Percentiles rank a stretch among this genome's conserved stretches.
Conservation (phyloP, 1,140 invertebrate species). For the Drosophila suzukii region DNA sequence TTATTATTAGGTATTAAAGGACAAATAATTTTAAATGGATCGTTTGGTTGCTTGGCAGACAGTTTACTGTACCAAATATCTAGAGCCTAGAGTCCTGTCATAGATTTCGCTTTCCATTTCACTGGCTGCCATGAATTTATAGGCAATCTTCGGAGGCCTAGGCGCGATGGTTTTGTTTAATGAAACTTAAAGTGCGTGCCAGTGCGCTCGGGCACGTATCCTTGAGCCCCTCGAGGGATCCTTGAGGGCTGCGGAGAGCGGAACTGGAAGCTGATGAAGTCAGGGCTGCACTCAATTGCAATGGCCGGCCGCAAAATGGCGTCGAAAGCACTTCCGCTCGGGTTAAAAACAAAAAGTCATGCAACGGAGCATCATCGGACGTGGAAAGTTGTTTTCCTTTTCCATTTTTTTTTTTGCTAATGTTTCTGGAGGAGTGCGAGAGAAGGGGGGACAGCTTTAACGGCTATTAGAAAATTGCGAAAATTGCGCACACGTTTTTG, state of each 20-base stretch:
- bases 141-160: conserved; percentile 60
- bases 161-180: conserved; percentile 52
- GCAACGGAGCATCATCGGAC: conserved; percentile 57
- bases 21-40: too few species aligned
- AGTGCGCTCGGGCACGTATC: conserved; percentile 57
- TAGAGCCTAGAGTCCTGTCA: conserved; percentile 7
- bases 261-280: conserved; percentile 32
- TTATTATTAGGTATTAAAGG: too few species aligned
- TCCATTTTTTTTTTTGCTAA: conserved; percentile 2
- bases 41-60: neutral
- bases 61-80: conserved; percentile 1
- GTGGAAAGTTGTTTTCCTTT: conserved; percentile 63
- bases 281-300: conserved; percentile 69
- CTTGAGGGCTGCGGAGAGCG: conserved; percentile 7
- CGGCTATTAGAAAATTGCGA: conserved; percentile 81
- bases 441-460: conserved; percentile 47
- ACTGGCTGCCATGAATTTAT: conserved; percentile 76
- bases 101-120: conserved; percentile 60
- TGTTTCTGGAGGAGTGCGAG: neutral
- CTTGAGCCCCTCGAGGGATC: conserved; percentile 12
- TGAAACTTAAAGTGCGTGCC: conserved; percentile 75
- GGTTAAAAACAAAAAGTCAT: conserved; percentile 62
- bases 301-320: conserved; percentile 74
- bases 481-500: conserved; percentile 78
- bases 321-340: conserved; percentile 77